These are phyloP conservation scores for Druon quercuslanigerum DNA, from an alignment of 1,140 invertebrate genomes.

Conservation along the genomic window DNA sequence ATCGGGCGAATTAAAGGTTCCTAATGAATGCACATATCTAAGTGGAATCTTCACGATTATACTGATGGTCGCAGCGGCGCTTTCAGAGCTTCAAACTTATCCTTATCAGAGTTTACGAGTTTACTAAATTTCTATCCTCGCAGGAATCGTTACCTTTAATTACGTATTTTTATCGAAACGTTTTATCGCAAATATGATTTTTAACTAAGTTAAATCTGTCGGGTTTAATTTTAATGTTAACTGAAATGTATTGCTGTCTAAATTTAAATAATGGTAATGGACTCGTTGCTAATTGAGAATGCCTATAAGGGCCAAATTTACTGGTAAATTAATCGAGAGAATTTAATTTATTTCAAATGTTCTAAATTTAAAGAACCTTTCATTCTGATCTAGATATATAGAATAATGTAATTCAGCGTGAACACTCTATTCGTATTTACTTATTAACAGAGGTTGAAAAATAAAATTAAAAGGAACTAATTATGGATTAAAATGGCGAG, in stretches of 20 bases:
- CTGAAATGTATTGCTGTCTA: too few relatives aligned
- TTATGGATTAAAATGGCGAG: neutral
- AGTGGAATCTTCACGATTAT: slow-evolving; percentile 43
- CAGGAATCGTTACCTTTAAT: neutral
- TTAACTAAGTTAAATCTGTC: too few relatives aligned
- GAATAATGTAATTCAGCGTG: too few relatives aligned
- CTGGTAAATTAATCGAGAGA: too few relatives aligned
- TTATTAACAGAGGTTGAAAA: neutral
- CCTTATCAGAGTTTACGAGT: slow-evolving; percentile 15
- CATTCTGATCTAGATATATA: too few relatives aligned
- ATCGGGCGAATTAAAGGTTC: slow-evolving; percentile 37
- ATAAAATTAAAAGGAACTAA: neutral
- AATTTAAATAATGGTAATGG: too few relatives aligned
- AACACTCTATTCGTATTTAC: neutral
- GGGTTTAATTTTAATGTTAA: too few relatives aligned
- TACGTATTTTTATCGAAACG: neutral
- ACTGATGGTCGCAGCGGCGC: slow-evolving; percentile 14
- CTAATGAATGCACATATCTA: slow-evolving; percentile 39
- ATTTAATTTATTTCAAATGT: too few relatives aligned
- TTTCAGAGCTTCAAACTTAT: slow-evolving; percentile 20
- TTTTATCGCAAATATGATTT: neutral
- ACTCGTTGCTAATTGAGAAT: too few relatives aligned
- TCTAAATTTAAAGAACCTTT: too few relatives aligned
- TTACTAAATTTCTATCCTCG: slow-evolving; percentile 19
- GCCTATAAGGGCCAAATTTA: too few relatives aligned